phyloP scores from a whole-genome alignment of 2,797 vertebrate species.

The Oryzias sinensis region DNA sequence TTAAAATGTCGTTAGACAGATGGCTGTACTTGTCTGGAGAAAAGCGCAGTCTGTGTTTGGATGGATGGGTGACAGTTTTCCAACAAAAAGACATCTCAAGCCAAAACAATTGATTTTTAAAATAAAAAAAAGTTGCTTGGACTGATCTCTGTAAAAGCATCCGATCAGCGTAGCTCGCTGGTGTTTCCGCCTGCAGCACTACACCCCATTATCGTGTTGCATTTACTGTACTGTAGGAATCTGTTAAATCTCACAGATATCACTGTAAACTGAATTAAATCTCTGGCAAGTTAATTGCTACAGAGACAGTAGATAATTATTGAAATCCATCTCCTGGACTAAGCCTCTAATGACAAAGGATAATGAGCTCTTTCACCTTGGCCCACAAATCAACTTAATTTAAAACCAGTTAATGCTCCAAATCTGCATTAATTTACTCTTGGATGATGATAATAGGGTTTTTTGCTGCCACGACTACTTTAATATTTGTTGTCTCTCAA shows the following conservation, averaged over 20 bases:
- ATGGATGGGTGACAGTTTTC: constrained; percentile 28
- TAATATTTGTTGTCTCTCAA: constrained; percentile 28
- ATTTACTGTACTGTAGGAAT: constrained; percentile 10
- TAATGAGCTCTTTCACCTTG: constrained; percentile 75
- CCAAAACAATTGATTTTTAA: background rate
- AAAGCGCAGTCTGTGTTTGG: constrained; percentile 26
- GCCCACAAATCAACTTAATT: constrained; percentile 63
- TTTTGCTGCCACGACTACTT: constrained; percentile 17
- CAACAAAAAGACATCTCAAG: constrained; percentile 22
- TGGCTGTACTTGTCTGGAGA: constrained; percentile 38
- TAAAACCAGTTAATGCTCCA: constrained; percentile 32
- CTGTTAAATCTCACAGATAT: background rate
- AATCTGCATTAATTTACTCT: constrained; percentile 26
- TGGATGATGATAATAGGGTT: constrained; percentile 23
- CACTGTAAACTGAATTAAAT: constrained; percentile 14
- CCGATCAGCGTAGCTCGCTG: background rate
- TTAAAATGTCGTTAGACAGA: constrained; percentile 54
- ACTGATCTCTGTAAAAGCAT: background rate
- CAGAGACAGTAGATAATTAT: constrained; percentile 48
- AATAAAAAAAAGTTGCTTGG: constrained; percentile 4
- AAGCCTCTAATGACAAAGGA: constrained; percentile 50
- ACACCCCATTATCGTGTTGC: background rate
- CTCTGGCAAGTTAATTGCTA: constrained; percentile 52
- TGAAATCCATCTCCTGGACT: constrained; percentile 46
- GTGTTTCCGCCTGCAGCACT: constrained; percentile 2